These are phyloP conservation scores for Urocyon cinereoargenteus DNA, from an alignment of 2,797 vertebrate genomes.

Conservation along the genomic window DNA sequence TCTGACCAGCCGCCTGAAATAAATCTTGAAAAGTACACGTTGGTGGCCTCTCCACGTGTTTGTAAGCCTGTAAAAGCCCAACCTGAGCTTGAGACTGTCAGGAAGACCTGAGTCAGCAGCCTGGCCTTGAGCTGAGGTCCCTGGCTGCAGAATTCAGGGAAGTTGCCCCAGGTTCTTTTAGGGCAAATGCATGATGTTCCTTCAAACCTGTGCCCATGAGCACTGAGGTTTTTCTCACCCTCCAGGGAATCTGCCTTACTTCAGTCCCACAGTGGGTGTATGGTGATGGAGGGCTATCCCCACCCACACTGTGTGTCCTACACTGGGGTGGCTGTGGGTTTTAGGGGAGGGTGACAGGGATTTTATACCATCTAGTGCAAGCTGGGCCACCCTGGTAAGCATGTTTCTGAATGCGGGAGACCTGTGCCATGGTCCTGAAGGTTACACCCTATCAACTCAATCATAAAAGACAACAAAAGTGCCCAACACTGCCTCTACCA, in stretches of 20 bases:
- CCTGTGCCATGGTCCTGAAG: neutral
- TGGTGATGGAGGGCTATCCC: rapidly evolving
- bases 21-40: neutral
- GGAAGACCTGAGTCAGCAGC: neutral
- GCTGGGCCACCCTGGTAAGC: rapidly evolving
- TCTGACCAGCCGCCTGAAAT: neutral
- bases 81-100: neutral
- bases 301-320: neutral
- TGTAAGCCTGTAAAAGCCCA: neutral
- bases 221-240: rapidly evolving
- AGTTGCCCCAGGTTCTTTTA: neutral
- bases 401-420: neutral
- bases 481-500: neutral
- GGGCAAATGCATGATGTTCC: too few species aligned
- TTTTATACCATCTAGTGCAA: neutral
- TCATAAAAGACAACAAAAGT: neutral
- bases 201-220: neutral
- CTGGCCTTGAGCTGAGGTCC: neutral
- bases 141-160: neutral
- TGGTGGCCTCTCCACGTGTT: neutral
- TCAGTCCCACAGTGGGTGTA: neutral
- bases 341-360: neutral
- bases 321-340: neutral
- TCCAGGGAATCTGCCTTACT: neutral
- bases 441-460: neutral